A percentile compares a stretch with the other conserved stretches of the same genome.
These are phyloP conservation scores for Acipenser oxyrinchus DNA, from an alignment of 2,797 vertebrate genomes.

Conservation along the genomic window DNA sequence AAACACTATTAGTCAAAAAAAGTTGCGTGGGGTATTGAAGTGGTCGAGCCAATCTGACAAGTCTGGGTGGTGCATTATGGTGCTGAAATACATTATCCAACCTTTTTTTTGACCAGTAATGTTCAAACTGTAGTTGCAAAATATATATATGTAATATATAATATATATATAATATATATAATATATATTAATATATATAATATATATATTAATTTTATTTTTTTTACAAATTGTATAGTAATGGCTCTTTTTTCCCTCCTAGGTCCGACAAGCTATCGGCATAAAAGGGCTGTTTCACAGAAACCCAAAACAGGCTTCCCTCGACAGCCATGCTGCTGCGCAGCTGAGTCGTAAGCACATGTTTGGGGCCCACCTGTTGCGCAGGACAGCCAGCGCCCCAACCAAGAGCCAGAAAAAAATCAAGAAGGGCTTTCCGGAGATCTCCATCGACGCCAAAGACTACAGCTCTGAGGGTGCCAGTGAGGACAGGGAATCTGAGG, in stretches of 20 bases:
- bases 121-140: neutral
- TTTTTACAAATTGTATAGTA: neutral
- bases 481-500: slow-evolving; percentile 66
- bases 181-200: too few species aligned
- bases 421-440: slow-evolving; percentile 81
- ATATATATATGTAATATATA: too few species aligned
- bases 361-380: slow-evolving; percentile 85
- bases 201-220: too few species aligned
- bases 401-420: slow-evolving; percentile 86
- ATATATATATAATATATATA: too few species aligned
- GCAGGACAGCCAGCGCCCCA: slow-evolving; percentile 91
- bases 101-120: too few species aligned
- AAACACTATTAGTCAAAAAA: too few species aligned
- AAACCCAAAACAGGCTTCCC: slow-evolving; percentile 94
- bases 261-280: slow-evolving; percentile 84
- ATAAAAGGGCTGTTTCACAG: slow-evolving; percentile 98
- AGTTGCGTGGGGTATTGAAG: too few species aligned
- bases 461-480: slow-evolving; percentile 69
- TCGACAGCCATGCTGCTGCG: slow-evolving; percentile 98
- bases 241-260: slow-evolving; percentile 21
- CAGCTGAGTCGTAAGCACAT: slow-evolving; percentile 81
- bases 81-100: too few species aligned
- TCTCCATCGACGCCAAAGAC: slow-evolving; percentile 76
- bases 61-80: too few species aligned
- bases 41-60: too few species aligned